Evolutionary conservation across 2,113 vertebrate genomes (phyloP), one percentile per base, ranked within the genome.

Genomic region (Gopherus evgoodei): DNA sequence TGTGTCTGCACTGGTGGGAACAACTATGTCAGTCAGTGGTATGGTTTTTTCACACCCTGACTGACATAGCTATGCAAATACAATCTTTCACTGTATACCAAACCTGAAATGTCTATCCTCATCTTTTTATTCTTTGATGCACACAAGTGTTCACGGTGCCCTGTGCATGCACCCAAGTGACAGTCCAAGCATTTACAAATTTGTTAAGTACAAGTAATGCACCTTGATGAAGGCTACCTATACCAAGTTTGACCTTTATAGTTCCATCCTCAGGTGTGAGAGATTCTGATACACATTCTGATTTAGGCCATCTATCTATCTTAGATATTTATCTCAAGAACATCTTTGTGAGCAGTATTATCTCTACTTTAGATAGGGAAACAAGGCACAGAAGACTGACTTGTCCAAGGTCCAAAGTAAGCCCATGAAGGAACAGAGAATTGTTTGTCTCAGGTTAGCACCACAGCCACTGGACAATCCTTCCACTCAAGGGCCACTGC

Each of bases 331-430:
- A 91, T 54, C 57, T 59, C 87, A 72, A 47, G 22, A 44, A 82
- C 21, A 93, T 8, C 54, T 86, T n/a, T 89, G 42, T 54, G 76
- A 90, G 8, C 44, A 81, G 16, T 59, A 22, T 5, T 75, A 83
- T 79, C 22, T 72, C 22, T 56, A 84, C 80, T 44, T 83, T 59
- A n/a, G 90, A 80, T 7, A 75, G 27, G 13, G 65, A 83, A 65
- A 22, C 87, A 90, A 65, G 50, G 47, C 50, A 16, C 42, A 52
- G 38, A 80, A 86, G 87, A 81, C 53, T 83, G 35, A 83, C 12
- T 21, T 80, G 84, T 80, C 53, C 11, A 89, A 93, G 47, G 50
- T 85, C 89, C 62, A 87, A 93, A 89, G 31, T 81, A 25, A 95
- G 53, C 8, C 25, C 87, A 38, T 49, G n/a, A 31, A 31, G 94